These are phyloP conservation scores for Amphiprion percula DNA, from an alignment of 2,113 vertebrate species.

Conservation along the genomic window DNA sequence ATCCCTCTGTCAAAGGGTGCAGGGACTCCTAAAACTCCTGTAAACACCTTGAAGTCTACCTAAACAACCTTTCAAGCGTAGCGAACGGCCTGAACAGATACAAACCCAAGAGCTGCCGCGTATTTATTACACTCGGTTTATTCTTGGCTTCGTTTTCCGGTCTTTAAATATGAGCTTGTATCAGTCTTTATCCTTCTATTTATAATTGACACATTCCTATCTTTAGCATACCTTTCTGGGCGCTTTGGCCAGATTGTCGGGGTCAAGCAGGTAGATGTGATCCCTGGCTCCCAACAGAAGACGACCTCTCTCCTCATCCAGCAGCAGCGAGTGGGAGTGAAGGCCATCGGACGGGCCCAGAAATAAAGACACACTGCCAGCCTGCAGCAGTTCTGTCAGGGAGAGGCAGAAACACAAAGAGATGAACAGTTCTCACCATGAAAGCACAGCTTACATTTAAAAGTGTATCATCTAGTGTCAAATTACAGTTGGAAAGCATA, in stretches of 20 bases:
- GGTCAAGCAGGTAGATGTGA: constrained; percentile 92
- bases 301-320: constrained; percentile 94
- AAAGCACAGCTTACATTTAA: constrained; percentile 1
- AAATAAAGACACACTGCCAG: constrained; percentile 92
- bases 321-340: constrained; percentile 92
- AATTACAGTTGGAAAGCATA: constrained; percentile 14
- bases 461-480: constrained; percentile 12
- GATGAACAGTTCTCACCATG: background rate
- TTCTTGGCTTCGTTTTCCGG: background rate
- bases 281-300: constrained; percentile 93
- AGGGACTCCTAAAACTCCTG: constrained; percentile 17
- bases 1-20: constrained; percentile 16
- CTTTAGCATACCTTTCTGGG: constrained; percentile 88
- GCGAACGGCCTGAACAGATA: background rate
- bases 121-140: background rate
- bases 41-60: constrained; percentile 38
- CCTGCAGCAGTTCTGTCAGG: constrained; percentile 90
- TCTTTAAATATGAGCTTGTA: background rate
- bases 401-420: constrained; percentile 26
- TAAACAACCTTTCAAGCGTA: constrained; percentile 43
- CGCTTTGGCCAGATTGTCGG: constrained; percentile 91
- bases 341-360: constrained; percentile 90
- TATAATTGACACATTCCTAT: background rate
- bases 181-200: background rate
- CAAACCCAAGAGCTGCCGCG: constrained; percentile 1